Conservation (phyloP, 2,888 invertebrate genomes). For the Xestia xanthographa region DNA sequence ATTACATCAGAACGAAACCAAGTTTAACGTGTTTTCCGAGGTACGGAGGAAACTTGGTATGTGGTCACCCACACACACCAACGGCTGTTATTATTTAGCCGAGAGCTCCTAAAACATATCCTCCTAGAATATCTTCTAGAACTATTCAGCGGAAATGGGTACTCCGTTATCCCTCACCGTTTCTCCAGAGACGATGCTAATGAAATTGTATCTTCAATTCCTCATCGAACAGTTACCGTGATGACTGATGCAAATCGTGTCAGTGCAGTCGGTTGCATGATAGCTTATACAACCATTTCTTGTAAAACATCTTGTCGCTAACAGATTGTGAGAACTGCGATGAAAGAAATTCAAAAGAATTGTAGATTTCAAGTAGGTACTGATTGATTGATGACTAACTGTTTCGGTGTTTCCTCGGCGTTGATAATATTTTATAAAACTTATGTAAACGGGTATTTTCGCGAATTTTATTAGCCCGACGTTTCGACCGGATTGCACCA, state of each 20-base stretch:
- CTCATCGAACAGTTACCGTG: background rate
- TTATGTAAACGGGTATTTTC: no score
- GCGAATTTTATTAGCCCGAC: no score
- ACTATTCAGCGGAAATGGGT: background rate
- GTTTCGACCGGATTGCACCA: no score
- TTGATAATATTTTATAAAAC: no score
- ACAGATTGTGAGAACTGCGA: constrained; percentile 29
- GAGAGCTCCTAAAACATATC: no score
- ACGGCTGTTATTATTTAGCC: no score
- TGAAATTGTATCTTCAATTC: background rate
- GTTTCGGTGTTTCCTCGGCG: background rate
- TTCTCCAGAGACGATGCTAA: background rate
- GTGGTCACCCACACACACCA: no score
- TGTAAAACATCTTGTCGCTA: constrained; percentile 3
- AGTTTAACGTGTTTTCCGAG: no score
- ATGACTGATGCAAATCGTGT: constrained; percentile 37
- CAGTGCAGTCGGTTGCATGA: constrained; percentile 22
- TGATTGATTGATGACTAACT: background rate
- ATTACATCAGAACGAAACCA: no score
- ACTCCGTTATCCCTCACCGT: background rate
- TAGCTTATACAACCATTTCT: constrained; percentile 42
- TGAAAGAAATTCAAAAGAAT: background rate
- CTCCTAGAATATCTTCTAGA: no score
- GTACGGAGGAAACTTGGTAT: no score
- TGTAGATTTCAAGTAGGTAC: background rate